Evolutionary conservation across 2,888 invertebrate species (phyloP).

Genomic region (Automeris io): DNA sequence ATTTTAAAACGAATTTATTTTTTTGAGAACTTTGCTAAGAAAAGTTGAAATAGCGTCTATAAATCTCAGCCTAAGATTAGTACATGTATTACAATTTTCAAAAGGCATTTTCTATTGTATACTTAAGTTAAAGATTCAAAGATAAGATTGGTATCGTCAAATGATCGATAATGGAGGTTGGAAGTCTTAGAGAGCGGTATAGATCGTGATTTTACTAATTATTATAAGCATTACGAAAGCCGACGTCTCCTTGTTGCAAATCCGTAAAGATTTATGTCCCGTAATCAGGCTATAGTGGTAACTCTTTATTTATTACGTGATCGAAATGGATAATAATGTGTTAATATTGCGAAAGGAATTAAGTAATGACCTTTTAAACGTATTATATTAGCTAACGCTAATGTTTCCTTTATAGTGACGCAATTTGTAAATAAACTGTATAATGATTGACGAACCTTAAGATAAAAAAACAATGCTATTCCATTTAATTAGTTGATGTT

Average conservation of each 20-base stretch:
- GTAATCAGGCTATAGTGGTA: slow-evolving; percentile 48
- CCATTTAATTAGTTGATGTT: too few relatives aligned
- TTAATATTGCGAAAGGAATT: slow-evolving; percentile 51
- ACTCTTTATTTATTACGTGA: slow-evolving; percentile 57
- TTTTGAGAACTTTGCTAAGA: too few relatives aligned
- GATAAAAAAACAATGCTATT: too few relatives aligned
- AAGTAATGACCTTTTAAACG: slow-evolving; percentile 48
- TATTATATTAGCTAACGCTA: slow-evolving; percentile 47
- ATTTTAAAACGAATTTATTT: neutral
- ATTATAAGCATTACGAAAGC: slow-evolving; percentile 53
- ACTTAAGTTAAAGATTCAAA: slow-evolving; percentile 34
- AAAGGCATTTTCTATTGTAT: slow-evolving; percentile 40
- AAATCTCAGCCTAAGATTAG: too few relatives aligned
- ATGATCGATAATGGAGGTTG: slow-evolving; percentile 60
- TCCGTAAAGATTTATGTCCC: slow-evolving; percentile 53
- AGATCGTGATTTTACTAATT: slow-evolving; percentile 70
- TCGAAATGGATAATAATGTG: slow-evolving; percentile 40
- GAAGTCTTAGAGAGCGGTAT: slow-evolving; percentile 62
- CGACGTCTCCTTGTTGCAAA: slow-evolving; percentile 60
- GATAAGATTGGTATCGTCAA: slow-evolving; percentile 56
- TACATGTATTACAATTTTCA: slow-evolving; percentile 17
- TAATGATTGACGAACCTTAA: neutral
- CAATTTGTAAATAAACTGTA: slow-evolving; percentile 8
- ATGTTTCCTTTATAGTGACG: slow-evolving; percentile 19
- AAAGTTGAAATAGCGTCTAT: too few relatives aligned